A percentile compares a stretch with the other conserved stretches of the same genome.
phyloP scores from a whole-genome alignment of 1,140 invertebrate species.

The Solenopsis invicta region DNA sequence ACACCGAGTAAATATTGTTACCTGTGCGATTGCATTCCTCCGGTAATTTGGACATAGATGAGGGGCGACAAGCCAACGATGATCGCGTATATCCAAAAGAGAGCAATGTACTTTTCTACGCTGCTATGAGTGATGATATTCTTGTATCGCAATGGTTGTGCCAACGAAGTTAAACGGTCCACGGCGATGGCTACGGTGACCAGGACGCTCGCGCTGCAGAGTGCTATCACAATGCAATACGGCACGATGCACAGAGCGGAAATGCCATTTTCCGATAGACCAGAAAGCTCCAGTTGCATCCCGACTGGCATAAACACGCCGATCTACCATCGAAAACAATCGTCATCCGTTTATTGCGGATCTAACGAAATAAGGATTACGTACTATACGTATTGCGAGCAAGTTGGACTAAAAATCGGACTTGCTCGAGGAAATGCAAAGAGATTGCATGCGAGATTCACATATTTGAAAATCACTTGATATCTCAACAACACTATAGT shows the following conservation, averaged over 20 bases:
- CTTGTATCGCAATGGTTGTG: slow-evolving; percentile 89
- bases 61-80: slow-evolving; percentile 88
- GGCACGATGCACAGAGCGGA: slow-evolving; percentile 88
- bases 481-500: neutral
- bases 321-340: slow-evolving; percentile 77
- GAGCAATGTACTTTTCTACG: slow-evolving; percentile 88
- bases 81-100: slow-evolving; percentile 89
- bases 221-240: slow-evolving; percentile 89
- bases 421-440: neutral
- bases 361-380: slow-evolving; percentile 25
- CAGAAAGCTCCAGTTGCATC: slow-evolving; percentile 88
- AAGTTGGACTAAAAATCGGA: neutral
- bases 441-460: neutral
- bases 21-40: slow-evolving; percentile 75
- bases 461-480: neutral
- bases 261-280: slow-evolving; percentile 82
- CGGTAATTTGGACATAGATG: slow-evolving; percentile 84
- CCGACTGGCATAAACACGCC: slow-evolving; percentile 92
- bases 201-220: slow-evolving; percentile 89
- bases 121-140: slow-evolving; percentile 89
- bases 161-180: slow-evolving; percentile 89
- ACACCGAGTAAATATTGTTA: slow-evolving; percentile 48
- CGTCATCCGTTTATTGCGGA: neutral
- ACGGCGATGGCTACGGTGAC: slow-evolving; percentile 90
- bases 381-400: neutral